Evolutionary conservation across 2,113 vertebrate species (phyloP).

Genomic region (Parus major): DNA sequence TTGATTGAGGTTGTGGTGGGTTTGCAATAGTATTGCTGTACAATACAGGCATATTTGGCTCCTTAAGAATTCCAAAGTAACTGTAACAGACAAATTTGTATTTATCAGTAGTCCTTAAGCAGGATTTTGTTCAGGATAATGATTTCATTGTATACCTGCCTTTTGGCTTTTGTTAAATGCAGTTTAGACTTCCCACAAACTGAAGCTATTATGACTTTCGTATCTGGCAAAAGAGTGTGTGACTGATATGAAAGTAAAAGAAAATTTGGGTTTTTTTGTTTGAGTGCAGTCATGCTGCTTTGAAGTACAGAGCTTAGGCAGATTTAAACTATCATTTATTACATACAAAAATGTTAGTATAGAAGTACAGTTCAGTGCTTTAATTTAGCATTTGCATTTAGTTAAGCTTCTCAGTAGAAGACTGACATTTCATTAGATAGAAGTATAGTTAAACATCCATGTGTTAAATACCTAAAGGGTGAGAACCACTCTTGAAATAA

Average conservation of each 20-base stretch:
- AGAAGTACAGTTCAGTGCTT: background rate
- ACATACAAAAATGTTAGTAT: background rate
- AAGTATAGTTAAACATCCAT: background rate
- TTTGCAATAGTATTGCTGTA: background rate
- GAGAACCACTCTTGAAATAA: background rate
- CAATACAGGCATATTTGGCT: background rate
- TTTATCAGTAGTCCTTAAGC: background rate
- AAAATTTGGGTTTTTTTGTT: background rate
- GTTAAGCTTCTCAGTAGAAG: background rate
- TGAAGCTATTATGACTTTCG: background rate
- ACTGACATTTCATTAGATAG: background rate
- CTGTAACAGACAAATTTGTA: background rate
- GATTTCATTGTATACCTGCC: background rate
- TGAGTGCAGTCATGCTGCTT: background rate
- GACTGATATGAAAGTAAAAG: background rate
- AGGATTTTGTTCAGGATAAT: background rate
- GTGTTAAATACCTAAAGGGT: background rate
- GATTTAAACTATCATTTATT: background rate
- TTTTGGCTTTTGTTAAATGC: background rate
- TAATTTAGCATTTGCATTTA: background rate
- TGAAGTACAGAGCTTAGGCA: background rate
- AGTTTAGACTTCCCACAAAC: background rate
- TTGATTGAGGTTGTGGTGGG: background rate
- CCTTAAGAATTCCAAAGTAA: background rate
- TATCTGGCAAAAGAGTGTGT: background rate